Evolutionary conservation across 2,888 invertebrate genomes (phyloP).

Genomic region (Criorhina ranunculi): DNA sequence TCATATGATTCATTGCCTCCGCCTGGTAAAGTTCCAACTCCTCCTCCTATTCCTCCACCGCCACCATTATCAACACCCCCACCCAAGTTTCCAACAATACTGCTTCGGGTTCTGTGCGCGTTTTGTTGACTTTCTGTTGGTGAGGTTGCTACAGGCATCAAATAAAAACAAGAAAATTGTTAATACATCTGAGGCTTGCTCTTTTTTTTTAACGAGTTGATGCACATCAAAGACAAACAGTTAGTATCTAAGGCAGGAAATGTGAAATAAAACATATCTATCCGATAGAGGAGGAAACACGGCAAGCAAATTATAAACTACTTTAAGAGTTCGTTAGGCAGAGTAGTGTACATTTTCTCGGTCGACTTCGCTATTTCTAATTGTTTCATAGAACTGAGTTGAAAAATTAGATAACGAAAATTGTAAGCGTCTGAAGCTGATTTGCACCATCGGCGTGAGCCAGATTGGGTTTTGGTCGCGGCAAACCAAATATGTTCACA

Average conservation of each 20-base stretch:
- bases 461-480: too few species aligned
- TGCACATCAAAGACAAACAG: slow-evolving; percentile 74
- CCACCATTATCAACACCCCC: slow-evolving; percentile 77
- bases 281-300: slow-evolving; percentile 27
- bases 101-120: slow-evolving; percentile 78
- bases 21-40: slow-evolving; percentile 34
- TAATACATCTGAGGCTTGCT: slow-evolving; percentile 31
- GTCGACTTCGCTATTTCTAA: background rate
- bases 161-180: slow-evolving; percentile 35
- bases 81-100: slow-evolving; percentile 76
- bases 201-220: background rate
- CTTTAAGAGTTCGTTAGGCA: slow-evolving; percentile 26
- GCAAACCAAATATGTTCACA: too few species aligned
- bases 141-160: slow-evolving; percentile 73
- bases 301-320: slow-evolving; percentile 68
- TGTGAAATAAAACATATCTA: slow-evolving; percentile 43
- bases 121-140: slow-evolving; percentile 78
- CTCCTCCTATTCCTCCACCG: slow-evolving; percentile 45
- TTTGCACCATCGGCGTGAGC: too few species aligned
- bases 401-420: too few species aligned
- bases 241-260: slow-evolving; percentile 67
- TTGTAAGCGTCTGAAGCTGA: too few species aligned
- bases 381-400: too few species aligned
- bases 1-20: slow-evolving; percentile 65
- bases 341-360: slow-evolving; percentile 47